These are phyloP conservation scores for Microdon myrmicae DNA, from an alignment of 2,888 invertebrate species.

Conservation along the genomic window DNA sequence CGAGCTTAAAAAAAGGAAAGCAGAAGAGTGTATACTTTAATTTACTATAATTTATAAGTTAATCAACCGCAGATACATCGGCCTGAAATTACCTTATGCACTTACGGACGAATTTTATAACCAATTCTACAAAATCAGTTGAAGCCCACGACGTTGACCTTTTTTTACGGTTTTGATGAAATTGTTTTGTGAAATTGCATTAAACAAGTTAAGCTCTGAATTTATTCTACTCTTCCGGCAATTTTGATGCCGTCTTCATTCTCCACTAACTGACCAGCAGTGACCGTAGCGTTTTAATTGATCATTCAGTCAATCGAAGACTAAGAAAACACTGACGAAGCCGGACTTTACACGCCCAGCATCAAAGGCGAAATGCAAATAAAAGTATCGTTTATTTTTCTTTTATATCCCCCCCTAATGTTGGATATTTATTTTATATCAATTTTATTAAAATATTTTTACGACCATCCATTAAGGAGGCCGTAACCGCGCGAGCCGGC, in stretches of 20 bases:
- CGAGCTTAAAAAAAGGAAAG: too few species aligned
- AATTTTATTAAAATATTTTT: constrained; percentile 50
- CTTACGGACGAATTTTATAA: too few species aligned
- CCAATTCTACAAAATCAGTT: too few species aligned
- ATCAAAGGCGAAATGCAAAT: not conserved
- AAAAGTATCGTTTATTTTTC: constrained; percentile 16
- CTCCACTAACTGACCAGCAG: constrained; percentile 2
- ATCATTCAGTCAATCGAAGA: constrained; percentile 13
- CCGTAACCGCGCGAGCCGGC: not conserved
- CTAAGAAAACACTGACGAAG: not conserved
- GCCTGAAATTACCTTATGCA: too few species aligned
- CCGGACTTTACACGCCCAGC: not conserved
- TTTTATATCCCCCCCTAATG: constrained; percentile 31
- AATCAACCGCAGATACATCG: too few species aligned
- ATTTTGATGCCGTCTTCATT: constrained; percentile 7
- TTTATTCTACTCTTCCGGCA: too few species aligned
- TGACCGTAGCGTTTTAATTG: constrained; percentile 28
- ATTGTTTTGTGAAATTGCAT: constrained; percentile 10
- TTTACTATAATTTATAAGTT: too few species aligned
- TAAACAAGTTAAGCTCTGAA: constrained; percentile 16
- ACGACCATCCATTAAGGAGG: constrained; percentile 30
- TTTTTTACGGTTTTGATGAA: not conserved
- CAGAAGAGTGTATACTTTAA: too few species aligned
- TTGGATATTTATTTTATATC: constrained; percentile 41
- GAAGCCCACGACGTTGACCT: not conserved